These are phyloP conservation scores for Enteromius thamalakanensis DNA, from an alignment of 2,797 vertebrate species.

Conservation along the genomic window DNA sequence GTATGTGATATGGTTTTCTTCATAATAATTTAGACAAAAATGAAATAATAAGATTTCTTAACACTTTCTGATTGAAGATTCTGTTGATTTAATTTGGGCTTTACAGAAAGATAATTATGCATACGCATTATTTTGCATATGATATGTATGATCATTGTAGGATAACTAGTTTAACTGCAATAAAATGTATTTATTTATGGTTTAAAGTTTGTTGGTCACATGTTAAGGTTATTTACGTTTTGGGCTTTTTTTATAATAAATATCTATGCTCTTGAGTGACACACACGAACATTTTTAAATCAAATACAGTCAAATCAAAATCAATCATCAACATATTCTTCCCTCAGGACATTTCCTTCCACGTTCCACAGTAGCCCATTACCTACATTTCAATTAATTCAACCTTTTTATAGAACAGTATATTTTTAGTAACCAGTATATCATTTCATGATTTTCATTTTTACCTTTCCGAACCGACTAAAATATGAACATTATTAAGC, in stretches of 20 bases:
- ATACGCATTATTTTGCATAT: neutral
- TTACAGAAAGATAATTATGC: neutral
- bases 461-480: neutral
- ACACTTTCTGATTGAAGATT: neutral
- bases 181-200: neutral
- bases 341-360: no score
- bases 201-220: neutral
- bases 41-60: neutral
- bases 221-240: neutral
- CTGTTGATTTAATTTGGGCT: neutral
- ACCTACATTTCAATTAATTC: neutral
- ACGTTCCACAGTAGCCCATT: neutral
- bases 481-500: neutral
- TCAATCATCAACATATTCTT: neutral
- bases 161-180: neutral
- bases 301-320: neutral
- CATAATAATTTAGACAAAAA: neutral
- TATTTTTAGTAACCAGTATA: no score
- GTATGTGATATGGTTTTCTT: neutral
- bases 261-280: neutral
- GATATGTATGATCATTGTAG: neutral
- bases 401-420: no score
- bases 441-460: neutral
- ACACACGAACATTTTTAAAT: neutral
- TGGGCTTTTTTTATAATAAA: neutral